Evolutionary conservation across 2,888 invertebrate genomes (phyloP), one percentile per base, ranked within the genome.

Genomic region (Nycteola revayana): DNA sequence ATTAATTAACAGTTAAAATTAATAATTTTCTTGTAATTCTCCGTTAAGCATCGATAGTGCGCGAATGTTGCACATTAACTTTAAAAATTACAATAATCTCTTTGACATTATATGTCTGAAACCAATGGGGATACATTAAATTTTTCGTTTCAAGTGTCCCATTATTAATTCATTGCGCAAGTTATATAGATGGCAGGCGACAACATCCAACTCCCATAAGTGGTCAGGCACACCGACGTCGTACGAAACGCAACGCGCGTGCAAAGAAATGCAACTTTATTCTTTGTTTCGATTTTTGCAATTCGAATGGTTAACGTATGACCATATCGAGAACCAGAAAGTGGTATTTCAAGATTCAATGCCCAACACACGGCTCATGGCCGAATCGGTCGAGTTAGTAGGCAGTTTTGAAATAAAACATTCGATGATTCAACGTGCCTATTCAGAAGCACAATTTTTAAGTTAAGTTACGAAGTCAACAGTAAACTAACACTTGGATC

Each of bases 81-180:
- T n/a, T n/a, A n/a, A n/a, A n/a, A n/a, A n/a, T n/a, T n/a, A n/a
- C n/a, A n/a, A n/a, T n/a, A n/a, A n/a, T n/a, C n/a, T n/a, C n/a
- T n/a, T n/a, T n/a, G n/a, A n/a, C n/a, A n/a, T n/a, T n/a, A n/a
- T n/a, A n/a, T n/a, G n/a, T n/a, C n/a, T n/a, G n/a, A n/a, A n/a
- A n/a, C n/a, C n/a, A n/a, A n/a, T n/a, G n/a, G n/a, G n/a, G n/a
- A n/a, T n/a, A n/a, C n/a, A n/a, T n/a, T n/a, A n/a, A n/a, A n/a
- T n/a, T n/a, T n/a, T n/a, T 79, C 76, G 77, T 72, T 71, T 63
- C 51, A 2, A 14, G 14, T 14, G 14, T 14, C 21, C 6, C 50
- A 75, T 78, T 83, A 75, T 73, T 73, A 73, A 77, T 78, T 76
- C 80, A 61, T 42, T 33, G 52, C 64, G 63, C 63, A 56, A 53